These are phyloP conservation scores for Phyllostomus discolor DNA, from an alignment of 2,113 vertebrate genomes.

Conservation along the genomic window DNA sequence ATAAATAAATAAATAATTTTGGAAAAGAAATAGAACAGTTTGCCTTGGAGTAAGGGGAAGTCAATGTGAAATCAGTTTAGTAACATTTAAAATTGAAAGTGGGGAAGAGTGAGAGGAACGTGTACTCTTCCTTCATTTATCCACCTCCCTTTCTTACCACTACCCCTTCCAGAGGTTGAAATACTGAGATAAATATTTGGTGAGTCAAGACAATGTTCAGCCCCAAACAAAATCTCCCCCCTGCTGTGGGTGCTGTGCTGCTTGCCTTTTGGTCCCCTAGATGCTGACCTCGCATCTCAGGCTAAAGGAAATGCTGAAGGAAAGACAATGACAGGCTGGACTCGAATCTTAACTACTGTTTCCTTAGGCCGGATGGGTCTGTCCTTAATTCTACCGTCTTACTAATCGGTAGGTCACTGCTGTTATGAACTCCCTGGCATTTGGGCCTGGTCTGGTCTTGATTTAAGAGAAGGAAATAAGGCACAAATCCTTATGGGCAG, in stretches of 20 bases:
- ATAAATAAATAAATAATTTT: no score
- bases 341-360: background rate
- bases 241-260: background rate
- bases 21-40: background rate
- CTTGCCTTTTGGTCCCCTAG: background rate
- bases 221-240: background rate
- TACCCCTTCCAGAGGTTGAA: background rate
- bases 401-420: background rate
- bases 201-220: background rate
- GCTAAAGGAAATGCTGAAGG: background rate
- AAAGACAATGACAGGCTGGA: background rate
- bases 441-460: constrained; percentile 3
- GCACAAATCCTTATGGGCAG: constrained; percentile 3
- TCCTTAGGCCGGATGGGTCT: background rate
- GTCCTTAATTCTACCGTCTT: background rate
- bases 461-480: constrained; percentile 44
- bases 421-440: background rate
- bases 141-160: background rate
- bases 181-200: background rate
- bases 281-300: background rate
- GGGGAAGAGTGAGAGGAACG: no score
- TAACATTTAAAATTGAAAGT: background rate
- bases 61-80: background rate
- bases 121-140: background rate
- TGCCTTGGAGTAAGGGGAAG: background rate